Base-by-base conservation (phyloP, 2,888 invertebrate genomes). In the Lepidocyrtoides sp. region DNA sequence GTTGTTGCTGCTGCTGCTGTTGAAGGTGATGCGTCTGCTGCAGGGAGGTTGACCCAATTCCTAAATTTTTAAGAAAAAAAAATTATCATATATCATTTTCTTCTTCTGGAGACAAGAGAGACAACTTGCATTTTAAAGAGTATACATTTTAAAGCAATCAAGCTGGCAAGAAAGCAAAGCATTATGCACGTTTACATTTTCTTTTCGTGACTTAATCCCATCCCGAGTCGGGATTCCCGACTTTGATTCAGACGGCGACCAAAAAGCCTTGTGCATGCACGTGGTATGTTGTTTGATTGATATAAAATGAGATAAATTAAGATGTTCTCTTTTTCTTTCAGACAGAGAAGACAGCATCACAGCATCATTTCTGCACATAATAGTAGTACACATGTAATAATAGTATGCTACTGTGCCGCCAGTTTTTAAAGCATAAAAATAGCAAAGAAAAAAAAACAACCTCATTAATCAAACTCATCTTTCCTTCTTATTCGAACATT, bases 1-100 rank as follows among this genome's bases (percentile, higher is more conserved):
- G 69, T 7, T 36, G 69, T 2, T 32, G 66, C 29, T 66, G 66
- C 29, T 66, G 72, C 7, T 44, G 72, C 20, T 57, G 57, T n/a
- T n/a, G n/a, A 20, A 20, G 72, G n/a, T 66, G 57, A 20, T 57
- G 17, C 3, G 2, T 2, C 20, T 17, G 36, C 36, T 77, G 85
- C 14, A 77, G 77, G 75, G 86, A 86, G 8, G 75, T 86, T 14
- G 77, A 86, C 12, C 86, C 86, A 29, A 86, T 86, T 8, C 86
- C 86, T 86, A 51, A 2, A 48, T 12, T 41, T 41, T 41, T 51
- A 51, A 10, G 20, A 57, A 4, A 20, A 57, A 57, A n/a, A n/a
- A n/a, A n/a, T n/a, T n/a, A n/a, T n/a, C n/a, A n/a, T n/a, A n/a
- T n/a, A n/a, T n/a, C n/a, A n/a, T n/a, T n/a, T n/a, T n/a, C n/a